These are phyloP conservation scores for Campylorhamphus procurvoides DNA, from an alignment of 2,113 vertebrate genomes.

Conservation along the genomic window DNA sequence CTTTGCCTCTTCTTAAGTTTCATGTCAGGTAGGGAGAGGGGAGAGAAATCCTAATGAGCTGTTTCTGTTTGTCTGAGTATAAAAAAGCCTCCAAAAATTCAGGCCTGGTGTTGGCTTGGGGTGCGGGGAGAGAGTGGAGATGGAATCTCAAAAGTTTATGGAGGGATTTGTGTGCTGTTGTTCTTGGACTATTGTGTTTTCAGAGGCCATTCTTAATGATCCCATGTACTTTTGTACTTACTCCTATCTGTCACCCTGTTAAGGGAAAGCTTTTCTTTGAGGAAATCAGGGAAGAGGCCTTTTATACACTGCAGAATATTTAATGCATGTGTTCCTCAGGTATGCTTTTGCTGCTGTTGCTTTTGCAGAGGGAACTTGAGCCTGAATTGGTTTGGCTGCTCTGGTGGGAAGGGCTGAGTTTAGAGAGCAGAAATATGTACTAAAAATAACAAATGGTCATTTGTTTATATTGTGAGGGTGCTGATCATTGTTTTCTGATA, in stretches of 20 bases:
- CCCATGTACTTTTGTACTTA: background rate
- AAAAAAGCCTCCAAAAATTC: background rate
- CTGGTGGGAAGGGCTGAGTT: background rate
- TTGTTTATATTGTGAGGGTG: background rate
- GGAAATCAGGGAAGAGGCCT: background rate
- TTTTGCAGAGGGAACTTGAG: background rate
- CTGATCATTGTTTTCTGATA: background rate
- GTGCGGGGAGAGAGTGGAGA: background rate
- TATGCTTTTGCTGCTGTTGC: background rate
- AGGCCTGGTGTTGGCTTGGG: background rate
- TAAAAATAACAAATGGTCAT: background rate
- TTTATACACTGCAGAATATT: background rate
- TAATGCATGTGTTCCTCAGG: background rate
- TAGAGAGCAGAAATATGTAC: background rate
- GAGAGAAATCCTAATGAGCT: background rate
- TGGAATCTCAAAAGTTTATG: no score
- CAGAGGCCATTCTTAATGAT: background rate
- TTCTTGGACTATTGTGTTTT: background rate
- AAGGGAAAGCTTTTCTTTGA: background rate
- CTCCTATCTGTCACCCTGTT: background rate
- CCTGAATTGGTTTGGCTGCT: background rate
- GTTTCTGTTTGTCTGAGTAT: background rate
- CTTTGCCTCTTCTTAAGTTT: no score
- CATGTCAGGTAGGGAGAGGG: background rate
- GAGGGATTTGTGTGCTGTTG: fast-evolving